Percentiles rank a stretch among this genome's conserved stretches.
Evolutionary conservation across 2,113 vertebrate species (phyloP).

Genomic region (Elanus axillaris): DNA sequence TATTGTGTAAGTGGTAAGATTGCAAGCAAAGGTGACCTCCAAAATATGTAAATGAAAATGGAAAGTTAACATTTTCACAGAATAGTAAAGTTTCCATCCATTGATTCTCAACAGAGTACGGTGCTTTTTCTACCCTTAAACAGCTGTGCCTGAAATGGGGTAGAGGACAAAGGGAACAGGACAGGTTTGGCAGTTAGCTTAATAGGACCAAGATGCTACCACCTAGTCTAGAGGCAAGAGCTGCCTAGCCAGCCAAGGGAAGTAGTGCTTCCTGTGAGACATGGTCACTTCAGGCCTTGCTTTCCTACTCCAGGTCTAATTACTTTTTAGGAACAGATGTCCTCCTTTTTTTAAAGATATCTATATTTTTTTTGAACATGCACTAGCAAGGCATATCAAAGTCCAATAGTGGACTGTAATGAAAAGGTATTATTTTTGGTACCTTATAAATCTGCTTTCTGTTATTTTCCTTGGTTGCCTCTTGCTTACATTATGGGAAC

Average conservation of each 20-base stretch:
- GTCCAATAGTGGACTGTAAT: not conserved
- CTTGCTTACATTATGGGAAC: not conserved
- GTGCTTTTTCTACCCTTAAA: not conserved
- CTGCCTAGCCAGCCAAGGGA: not conserved
- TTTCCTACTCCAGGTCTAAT: not conserved
- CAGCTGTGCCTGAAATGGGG: not conserved
- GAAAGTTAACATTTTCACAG: not conserved
- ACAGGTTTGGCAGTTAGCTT: not conserved
- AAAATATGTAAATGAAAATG: not conserved
- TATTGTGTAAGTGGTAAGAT: not conserved
- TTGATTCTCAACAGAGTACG: not conserved
- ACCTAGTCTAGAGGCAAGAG: not conserved
- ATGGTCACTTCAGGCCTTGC: rapidly evolving
- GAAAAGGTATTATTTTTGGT: not conserved
- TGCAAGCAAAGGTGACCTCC: not conserved
- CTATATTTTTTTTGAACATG: not conserved
- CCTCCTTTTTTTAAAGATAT: not conserved
- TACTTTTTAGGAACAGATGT: not conserved
- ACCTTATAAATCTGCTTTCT: not conserved
- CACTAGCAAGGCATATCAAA: not conserved
- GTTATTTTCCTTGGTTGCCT: not conserved
- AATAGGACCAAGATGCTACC: not conserved
- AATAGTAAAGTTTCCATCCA: not conserved
- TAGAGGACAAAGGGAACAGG: not conserved
- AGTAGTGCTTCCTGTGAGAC: not conserved